These are phyloP conservation scores for Syngnathus floridae DNA, from an alignment of 2,113 vertebrate genomes.

Conservation along the genomic window DNA sequence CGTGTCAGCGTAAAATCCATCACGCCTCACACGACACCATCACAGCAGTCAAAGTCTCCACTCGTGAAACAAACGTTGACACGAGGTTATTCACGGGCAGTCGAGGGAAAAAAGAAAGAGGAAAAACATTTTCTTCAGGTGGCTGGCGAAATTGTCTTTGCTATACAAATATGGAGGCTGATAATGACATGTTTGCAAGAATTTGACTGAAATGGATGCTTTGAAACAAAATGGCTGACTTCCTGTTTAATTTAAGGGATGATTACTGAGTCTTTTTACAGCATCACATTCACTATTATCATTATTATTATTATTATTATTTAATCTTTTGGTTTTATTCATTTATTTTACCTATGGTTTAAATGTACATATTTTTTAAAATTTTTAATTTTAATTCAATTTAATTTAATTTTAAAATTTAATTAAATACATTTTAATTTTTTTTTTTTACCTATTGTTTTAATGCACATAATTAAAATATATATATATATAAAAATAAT, in stretches of 20 bases:
- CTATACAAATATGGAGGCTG: background rate
- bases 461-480: too few relatives aligned
- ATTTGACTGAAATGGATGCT: background rate
- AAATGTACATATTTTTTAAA: too few relatives aligned
- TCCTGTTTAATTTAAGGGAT: background rate
- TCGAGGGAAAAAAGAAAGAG: conserved; percentile 15
- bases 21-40: conserved; percentile 25
- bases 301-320: too few relatives aligned
- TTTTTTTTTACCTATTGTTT: too few relatives aligned
- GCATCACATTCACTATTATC: background rate
- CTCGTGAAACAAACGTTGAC: conserved; percentile 37
- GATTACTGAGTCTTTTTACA: background rate
- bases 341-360: too few relatives aligned
- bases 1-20: conserved; percentile 15
- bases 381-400: too few relatives aligned
- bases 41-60: conserved; percentile 31
- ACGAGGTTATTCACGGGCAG: conserved; percentile 39
- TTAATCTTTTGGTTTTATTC: too few relatives aligned
- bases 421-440: too few relatives aligned
- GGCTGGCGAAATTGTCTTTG: background rate
- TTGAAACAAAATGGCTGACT: background rate
- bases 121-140: background rate
- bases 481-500: too few relatives aligned
- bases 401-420: too few relatives aligned
- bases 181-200: too few relatives aligned